Evolutionary conservation across 2,888 invertebrate species (phyloP), one percentile per base, ranked within the genome.

Genomic region (Tillus elongatus): DNA sequence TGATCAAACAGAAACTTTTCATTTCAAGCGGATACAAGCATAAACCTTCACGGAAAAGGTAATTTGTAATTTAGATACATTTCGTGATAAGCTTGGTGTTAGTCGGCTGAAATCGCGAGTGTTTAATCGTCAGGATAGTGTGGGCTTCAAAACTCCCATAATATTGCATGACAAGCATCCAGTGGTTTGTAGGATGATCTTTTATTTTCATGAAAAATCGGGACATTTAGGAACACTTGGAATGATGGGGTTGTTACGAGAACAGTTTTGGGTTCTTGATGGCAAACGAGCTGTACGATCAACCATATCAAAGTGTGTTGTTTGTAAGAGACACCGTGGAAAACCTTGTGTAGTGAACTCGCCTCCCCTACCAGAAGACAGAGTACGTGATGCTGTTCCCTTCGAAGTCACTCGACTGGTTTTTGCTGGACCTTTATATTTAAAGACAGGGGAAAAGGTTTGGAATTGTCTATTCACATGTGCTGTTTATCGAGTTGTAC

Each of bases 321-420:
- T 67, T 61, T 1, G 51, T 63, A 0, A 61, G 40, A 2, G 66
- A 63, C 2, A 67, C 45, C 0, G 42, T 54, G 4, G 66, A 68
- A 31, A 31, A 14, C 32, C 32, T 6, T 1, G 68, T 10, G 6
- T 9, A 8, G 32, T 14, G 6, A 14, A 13, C 4, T 14, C 15
- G 4, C 32, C 32, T 31, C 32, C 52, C 4, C 37, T 56, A 13
- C 55, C 51, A 10, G 10, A 35, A 13, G 42, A 56, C 40, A 43
- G 55, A 8, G 46, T 54, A 1, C 34, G 39, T 11, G 45, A 51
- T 35, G 44, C 45, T n/a, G 12, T 29, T 2, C 40, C 41, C 13
- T 56, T 57, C 47, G 53, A 56, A 41, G 41, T 52, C 4, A 38
- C 39, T 4, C 60, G 57, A 4, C 39, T 60, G 3, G 60, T 62